Conservation (phyloP, 2,113 vertebrate genomes). For the Lagenorhynchus albirostris region DNA sequence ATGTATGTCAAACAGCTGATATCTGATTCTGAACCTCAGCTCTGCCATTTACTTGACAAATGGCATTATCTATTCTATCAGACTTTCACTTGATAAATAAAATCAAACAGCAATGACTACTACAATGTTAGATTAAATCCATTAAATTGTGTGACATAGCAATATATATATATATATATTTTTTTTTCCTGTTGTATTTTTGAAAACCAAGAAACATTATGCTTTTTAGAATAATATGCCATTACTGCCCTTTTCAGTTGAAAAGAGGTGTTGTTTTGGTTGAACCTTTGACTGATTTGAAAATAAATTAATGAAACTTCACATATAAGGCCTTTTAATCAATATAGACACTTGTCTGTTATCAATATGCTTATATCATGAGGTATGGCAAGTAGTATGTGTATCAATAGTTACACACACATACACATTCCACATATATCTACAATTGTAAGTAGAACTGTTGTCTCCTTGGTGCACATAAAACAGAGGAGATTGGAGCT, state of each 20-base stretch:
- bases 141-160: neutral
- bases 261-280: neutral
- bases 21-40: neutral
- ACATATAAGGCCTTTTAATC: neutral
- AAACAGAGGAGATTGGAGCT: neutral
- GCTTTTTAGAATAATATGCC: neutral
- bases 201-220: neutral
- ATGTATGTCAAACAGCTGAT: neutral
- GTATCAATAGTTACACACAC: neutral
- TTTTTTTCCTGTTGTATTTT: neutral
- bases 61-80: neutral
- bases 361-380: neutral
- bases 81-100: neutral
- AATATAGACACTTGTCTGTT: neutral
- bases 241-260: neutral
- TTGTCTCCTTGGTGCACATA: neutral
- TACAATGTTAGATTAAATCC: neutral
- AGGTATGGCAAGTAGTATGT: neutral
- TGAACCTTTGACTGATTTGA: neutral
- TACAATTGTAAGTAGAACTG: neutral
- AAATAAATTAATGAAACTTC: neutral
- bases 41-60: neutral
- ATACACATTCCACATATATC: neutral
- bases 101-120: neutral
- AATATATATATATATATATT: neutral